Evolutionary conservation across 2,888 invertebrate genomes (phyloP), one percentile per base, ranked within the genome.

Genomic region (Linnaemya tessellans): DNA sequence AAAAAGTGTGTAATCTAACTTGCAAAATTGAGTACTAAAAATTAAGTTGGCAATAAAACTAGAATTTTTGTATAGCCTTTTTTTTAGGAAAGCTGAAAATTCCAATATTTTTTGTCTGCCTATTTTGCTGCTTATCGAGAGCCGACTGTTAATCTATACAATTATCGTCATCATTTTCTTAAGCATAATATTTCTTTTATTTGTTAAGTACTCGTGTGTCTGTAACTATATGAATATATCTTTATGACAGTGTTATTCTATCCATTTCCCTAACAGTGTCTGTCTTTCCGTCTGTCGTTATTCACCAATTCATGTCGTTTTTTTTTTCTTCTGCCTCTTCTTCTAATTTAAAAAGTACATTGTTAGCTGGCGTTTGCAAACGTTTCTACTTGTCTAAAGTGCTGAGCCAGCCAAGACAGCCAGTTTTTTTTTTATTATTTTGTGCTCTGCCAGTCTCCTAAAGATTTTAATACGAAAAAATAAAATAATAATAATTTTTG

Each of bases 291-390:
- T 38, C 35, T 38, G 2, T 56, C 56, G 62, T 43, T 58, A 80
- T 65, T 73, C 56, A 15, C 22, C 20, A 67, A 49, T 60, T 60
- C 13, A 46, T 80, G 25, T 30, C 10, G 51, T 62, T 80, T 30
- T 80, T 18, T 30, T 13, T 51, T 51, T 80, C n/a, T 68, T n/a
- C n/a, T n/a, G n/a, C n/a, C n/a, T n/a, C n/a, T n/a, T n/a, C n/a
- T 49, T 60, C 51, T 54, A 67, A 54, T 73, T 25, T 54, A 43
- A 73, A 58, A 64, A 58, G 73, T 65, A 43, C 62, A 54, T 79
- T 64, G 67, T 49, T 80, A 65, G 80, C 73, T 80, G 71, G 62
- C 79, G 64, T 64, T 70, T 68, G 56, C 38, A 22, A 73, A 73
- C 43, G 46, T 49, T 68, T 79, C 51, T 38, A 25, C 43, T 70